Evolutionary conservation across 1,140 invertebrate species (phyloP).

Genomic region (Megathymus violae): DNA sequence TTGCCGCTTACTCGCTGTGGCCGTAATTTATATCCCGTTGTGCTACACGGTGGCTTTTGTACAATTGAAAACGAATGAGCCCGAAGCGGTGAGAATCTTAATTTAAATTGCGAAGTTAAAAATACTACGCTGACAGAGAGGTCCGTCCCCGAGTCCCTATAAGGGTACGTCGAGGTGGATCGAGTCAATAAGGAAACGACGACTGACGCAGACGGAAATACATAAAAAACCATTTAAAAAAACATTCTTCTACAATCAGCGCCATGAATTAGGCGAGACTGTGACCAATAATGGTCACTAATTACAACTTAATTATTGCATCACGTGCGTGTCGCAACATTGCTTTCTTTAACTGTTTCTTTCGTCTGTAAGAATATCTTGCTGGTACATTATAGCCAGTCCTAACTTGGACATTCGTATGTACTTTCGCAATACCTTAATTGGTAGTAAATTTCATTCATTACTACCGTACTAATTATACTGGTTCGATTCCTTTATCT

Average conservation of each 20-base stretch:
- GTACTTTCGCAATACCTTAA: constrained; percentile 1
- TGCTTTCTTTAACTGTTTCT: constrained; percentile 12
- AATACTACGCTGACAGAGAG: constrained; percentile 1
- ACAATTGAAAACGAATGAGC: no score
- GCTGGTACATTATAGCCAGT: neutral
- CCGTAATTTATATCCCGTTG: no score
- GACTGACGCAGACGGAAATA: constrained; percentile 16
- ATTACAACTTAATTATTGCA: constrained; percentile 26
- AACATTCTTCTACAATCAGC: constrained; percentile 8
- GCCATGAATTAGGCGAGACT: neutral
- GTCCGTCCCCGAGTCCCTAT: neutral
- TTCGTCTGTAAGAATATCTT: neutral
- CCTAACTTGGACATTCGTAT: constrained; percentile 11
- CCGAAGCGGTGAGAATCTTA: constrained; percentile 2
- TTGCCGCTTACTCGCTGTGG: no score
- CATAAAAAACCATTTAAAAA: constrained; percentile 31
- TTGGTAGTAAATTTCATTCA: constrained; percentile 12
- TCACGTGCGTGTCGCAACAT: neutral
- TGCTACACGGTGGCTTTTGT: no score
- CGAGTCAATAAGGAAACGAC: constrained; percentile 24
- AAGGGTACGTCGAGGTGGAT: constrained; percentile 20
- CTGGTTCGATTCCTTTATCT: neutral
- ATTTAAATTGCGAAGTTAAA: constrained; percentile 21
- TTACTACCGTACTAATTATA: constrained; percentile 1
- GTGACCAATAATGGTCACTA: constrained; percentile 6